Percentiles rank a stretch among this genome's conserved stretches.
Evolutionary conservation across 2,888 invertebrate genomes (phyloP).

Genomic region (Idaea straminata): DNA sequence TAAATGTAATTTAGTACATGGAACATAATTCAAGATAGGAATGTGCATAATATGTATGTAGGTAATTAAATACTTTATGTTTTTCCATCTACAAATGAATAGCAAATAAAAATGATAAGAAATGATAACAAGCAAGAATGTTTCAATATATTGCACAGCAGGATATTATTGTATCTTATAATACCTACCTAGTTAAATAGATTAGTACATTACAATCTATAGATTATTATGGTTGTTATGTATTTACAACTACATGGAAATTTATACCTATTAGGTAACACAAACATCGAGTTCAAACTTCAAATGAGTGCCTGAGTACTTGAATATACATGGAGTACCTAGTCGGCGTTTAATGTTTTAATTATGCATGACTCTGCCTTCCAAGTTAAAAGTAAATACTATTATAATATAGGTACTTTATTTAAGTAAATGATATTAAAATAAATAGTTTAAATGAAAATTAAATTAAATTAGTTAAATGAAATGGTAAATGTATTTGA

Average conservation of each 20-base stretch:
- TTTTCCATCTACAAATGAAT: neutral
- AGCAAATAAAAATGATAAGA: neutral
- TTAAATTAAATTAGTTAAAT: no score
- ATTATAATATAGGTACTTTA: no score
- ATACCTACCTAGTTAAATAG: neutral
- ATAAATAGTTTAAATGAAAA: no score
- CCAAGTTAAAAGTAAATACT: neutral
- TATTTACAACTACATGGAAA: neutral
- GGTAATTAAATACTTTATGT: neutral
- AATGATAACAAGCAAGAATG: neutral
- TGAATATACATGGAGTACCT: neutral
- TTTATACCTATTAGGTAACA: neutral
- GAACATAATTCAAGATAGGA: no score
- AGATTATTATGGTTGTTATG: no score
- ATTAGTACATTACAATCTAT: neutral
- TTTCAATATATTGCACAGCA: neutral
- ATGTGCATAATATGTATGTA: no score
- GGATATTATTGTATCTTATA: neutral
- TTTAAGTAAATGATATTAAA: no score
- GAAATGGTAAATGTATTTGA: no score
- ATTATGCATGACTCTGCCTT: neutral
- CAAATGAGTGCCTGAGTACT: neutral
- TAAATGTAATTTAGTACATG: no score
- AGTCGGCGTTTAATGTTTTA: neutral
- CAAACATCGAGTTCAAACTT: neutral